Base-by-base conservation (phyloP, 1,140 invertebrate genomes). In the Drosophila aff. region DNA sequence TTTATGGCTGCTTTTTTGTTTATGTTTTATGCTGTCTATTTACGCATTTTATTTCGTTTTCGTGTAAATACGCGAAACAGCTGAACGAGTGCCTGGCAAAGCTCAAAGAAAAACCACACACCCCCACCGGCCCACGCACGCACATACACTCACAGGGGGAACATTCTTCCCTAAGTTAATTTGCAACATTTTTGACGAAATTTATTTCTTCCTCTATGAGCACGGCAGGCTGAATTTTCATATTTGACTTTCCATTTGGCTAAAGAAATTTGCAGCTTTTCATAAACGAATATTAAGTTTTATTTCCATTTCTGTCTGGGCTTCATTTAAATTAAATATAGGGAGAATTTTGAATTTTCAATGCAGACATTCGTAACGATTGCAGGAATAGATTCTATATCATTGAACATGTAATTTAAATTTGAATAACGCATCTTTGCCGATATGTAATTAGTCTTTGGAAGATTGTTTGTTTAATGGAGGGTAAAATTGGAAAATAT, bases 1-100 rank as follows among this genome's bases (percentile, higher is more conserved):
- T 79, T 75, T 64, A 85, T 77, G 81, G 68, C 68, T 69, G 58
- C 76, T 72, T 69, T 86, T 72, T 86, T 85, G 82, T 86, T 85
- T 82, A 86, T 82, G 74, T 82, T 82, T 82, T 82, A 82, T 78
- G 80, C 69, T 81, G 61, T 75, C 61, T 79, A 82, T 82, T 69
- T 86, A 68, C 68, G 81, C 71, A 76, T 83, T 87, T 81, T 64
- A 80, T 84, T 89, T 89, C 59, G 53, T 68, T 75, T 81, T 72
- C 75, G 73, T 81, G 73, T 80, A 84, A 87, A 87, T 89, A 87
- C 59, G 83, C 84, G 89, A 62, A 89, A 80, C 50, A 67, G 63
- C 59, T 76, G 44, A 67, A 52, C 28, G 28, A 61, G 55, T 57
- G 69, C 41, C 71, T 57, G 74, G 58, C 31, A 62, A 62, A 69